These are phyloP conservation scores for Himalopsyche anomala DNA, from an alignment of 2,888 invertebrate species.

Conservation along the genomic window DNA sequence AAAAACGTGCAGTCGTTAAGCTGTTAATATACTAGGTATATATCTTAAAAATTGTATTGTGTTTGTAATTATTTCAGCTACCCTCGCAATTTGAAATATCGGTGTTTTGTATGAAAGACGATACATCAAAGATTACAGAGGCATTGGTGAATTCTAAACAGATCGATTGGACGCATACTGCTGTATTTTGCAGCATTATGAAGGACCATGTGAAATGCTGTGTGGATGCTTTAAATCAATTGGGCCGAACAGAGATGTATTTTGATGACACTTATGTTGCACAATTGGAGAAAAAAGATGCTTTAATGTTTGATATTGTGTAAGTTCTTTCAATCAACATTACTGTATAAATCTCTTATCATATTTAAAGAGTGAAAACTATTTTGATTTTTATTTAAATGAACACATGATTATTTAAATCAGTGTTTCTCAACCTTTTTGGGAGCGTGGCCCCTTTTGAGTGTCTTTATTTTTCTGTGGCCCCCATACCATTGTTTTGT, in stretches of 20 bases:
- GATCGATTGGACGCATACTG: neutral
- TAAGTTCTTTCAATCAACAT: neutral
- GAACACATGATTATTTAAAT: too few relatives aligned
- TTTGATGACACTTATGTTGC: constrained; percentile 45
- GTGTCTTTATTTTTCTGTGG: too few relatives aligned
- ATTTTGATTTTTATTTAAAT: too few relatives aligned
- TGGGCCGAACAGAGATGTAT: neutral
- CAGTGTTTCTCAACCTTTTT: too few relatives aligned
- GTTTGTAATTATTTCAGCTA: constrained; percentile 29
- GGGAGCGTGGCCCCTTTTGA: too few relatives aligned
- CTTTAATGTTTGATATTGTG: constrained; percentile 7
- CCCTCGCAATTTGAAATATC: constrained; percentile 37
- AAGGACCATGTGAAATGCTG: constrained; percentile 2
- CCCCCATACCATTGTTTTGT: too few relatives aligned
- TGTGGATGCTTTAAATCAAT: constrained; percentile 22
- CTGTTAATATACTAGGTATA: too few relatives aligned
- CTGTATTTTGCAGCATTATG: constrained; percentile 36
- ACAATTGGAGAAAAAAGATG: constrained; percentile 32
- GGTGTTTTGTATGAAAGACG: constrained; percentile 46
- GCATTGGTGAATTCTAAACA: constrained; percentile 48
- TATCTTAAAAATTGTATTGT: too few relatives aligned
- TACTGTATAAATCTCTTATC: too few relatives aligned
- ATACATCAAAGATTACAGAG: constrained; percentile 44
- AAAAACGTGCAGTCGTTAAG: too few relatives aligned
- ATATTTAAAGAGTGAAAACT: too few relatives aligned